Base-by-base conservation (phyloP, 2,888 invertebrate species). In the Cheilosia variabilis region DNA sequence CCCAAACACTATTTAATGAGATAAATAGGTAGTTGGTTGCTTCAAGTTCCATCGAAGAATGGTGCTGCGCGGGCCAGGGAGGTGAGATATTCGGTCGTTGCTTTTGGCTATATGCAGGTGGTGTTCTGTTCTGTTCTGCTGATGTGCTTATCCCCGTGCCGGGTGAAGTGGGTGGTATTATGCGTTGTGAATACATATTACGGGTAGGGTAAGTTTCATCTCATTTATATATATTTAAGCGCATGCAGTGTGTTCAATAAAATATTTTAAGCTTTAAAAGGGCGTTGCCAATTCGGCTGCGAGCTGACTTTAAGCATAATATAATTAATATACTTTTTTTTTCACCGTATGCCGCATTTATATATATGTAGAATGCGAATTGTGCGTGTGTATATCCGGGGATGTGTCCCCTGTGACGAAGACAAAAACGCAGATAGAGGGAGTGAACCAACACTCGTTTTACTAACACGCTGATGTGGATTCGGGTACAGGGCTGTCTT, bases 1-100 rank as follows among this genome's bases (percentile, higher is more conserved):
- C 86, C 86, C 71, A 86, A 86, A 86, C 86, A 86, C 86, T 86
- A 86, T 86, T 86, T 86, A 86, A 86, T 86, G 86, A 86, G 86
- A 86, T 86, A 86, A 86, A 86, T 86, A 86, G 86, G 86, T 77
- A 86, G 86, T 72, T 79, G 76, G 71, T 77, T 81, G 86, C 86
- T 81, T 86, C 58, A 84, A 80, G 60, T 71, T 66, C 45, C 68
- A 27, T 63, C 55, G 66, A 78, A 69, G 65, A 57, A 71, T 57
- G 55, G n/a, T 24, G 3, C 10, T 60, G 50, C 62, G 47, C 65
- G 43, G 52, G 60, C 45, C 50, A 63, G 76, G 68, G 69, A 13
- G 50, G 50, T 10, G 9, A 76, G 62, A 75, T 69, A 62, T 52
- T 45, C 69, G 75, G 45, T 55, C 31, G 65, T 58, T 68, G 76